Evolutionary conservation across 2,888 invertebrate genomes (phyloP).

Genomic region (Plebejus argus): DNA sequence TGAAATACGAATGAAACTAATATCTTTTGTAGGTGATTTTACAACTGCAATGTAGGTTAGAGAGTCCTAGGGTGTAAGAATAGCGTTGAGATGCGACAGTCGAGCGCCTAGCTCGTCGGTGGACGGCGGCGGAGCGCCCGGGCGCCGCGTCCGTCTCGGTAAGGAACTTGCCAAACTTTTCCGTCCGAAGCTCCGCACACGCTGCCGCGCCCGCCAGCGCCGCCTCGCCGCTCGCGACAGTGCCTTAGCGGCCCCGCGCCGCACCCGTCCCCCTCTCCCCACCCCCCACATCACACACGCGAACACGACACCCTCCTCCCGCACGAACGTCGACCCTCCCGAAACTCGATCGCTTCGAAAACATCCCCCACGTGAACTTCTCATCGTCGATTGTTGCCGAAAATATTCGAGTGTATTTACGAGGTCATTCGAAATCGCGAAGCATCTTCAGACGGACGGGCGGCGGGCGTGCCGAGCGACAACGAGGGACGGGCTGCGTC

Average conservation of each 20-base stretch:
- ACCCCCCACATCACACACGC: not conserved
- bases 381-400: not conserved
- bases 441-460: slow-evolving; percentile 44
- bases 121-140: slow-evolving; percentile 57
- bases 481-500: slow-evolving; percentile 55
- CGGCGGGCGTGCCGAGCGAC: slow-evolving; percentile 52
- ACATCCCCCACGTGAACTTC: not conserved
- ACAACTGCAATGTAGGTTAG: slow-evolving; percentile 80
- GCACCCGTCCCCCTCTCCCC: slow-evolving; percentile 36
- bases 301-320: slow-evolving; percentile 11
- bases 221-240: slow-evolving; percentile 63
- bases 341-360: slow-evolving; percentile 2
- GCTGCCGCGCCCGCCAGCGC: slow-evolving; percentile 54
- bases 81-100: slow-evolving; percentile 70
- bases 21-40: slow-evolving; percentile 82
- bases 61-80: slow-evolving; percentile 68
- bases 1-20: slow-evolving; percentile 80
- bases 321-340: slow-evolving; percentile 17
- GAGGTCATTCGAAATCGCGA: slow-evolving; percentile 10
- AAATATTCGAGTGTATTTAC: not conserved
- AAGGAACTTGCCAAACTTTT: slow-evolving; percentile 75
- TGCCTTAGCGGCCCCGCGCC: slow-evolving; percentile 54
- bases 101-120: slow-evolving; percentile 62
- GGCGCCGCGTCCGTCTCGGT: slow-evolving; percentile 60
- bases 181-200: slow-evolving; percentile 75